Conservation (phyloP, 2,888 invertebrate genomes). For the Yponomeuta plumbellus region DNA sequence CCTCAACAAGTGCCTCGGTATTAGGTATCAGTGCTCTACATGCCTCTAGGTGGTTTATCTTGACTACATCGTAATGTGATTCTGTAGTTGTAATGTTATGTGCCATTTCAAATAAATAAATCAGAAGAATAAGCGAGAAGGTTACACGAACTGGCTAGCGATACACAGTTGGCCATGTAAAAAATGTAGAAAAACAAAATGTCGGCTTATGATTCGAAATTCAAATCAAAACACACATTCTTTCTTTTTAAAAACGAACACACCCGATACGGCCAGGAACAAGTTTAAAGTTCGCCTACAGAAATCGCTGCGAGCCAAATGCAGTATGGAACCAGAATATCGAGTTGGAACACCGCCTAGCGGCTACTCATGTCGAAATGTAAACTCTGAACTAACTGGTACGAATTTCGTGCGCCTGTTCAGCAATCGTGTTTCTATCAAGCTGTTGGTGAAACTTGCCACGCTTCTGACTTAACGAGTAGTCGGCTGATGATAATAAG, state of each 20-base stretch:
- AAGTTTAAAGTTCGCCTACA: neutral
- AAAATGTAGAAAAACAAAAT: neutral
- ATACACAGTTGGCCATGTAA: no score
- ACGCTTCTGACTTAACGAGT: neutral
- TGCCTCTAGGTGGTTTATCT: no score
- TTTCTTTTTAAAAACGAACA: neutral
- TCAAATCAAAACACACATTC: neutral
- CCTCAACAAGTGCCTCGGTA: no score
- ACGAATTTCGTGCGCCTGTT: neutral
- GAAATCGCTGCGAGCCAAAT: neutral
- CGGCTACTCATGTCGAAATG: neutral
- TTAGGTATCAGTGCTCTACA: no score
- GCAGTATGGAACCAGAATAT: neutral
- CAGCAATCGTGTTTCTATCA: neutral
- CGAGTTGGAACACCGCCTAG: neutral
- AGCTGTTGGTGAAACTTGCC: neutral
- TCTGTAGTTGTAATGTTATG: no score
- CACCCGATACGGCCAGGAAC: neutral
- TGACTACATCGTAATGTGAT: no score
- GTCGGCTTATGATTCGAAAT: neutral
- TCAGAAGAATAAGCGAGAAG: no score
- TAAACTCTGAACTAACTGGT: conserved; percentile 1
- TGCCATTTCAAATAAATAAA: no score
- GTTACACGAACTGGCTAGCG: no score
- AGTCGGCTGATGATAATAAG: neutral